Conservation (phyloP, 2,113 vertebrate species). For the Sclerurus mexicanus region DNA sequence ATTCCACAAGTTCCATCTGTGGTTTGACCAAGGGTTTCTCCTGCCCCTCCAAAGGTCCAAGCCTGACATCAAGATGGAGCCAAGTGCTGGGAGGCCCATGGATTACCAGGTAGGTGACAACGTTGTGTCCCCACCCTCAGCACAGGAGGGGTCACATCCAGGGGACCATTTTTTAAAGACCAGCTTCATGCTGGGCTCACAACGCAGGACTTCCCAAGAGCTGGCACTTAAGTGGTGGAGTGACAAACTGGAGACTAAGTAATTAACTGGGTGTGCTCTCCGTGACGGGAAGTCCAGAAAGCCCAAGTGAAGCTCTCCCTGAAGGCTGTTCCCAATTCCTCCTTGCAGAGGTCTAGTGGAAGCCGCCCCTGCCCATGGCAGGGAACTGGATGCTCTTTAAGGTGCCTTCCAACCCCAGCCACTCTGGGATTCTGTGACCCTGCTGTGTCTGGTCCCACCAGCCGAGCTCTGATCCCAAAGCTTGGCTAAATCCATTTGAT, state of each 20-base stretch:
- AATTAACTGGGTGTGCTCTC: rapidly evolving
- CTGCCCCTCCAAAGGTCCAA: conserved; percentile 82
- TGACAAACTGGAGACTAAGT: rapidly evolving
- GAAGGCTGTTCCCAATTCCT: rapidly evolving
- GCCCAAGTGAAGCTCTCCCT: too few species aligned
- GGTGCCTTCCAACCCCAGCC: rapidly evolving
- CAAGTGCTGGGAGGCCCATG: conserved; percentile 88
- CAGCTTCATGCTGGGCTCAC: neutral
- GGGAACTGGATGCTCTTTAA: neutral
- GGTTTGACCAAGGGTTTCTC: neutral
- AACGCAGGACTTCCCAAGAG: neutral
- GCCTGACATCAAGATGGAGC: conserved; percentile 97
- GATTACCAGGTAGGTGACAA: conserved; percentile 89
- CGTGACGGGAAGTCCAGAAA: rapidly evolving
- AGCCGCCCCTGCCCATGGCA: neutral
- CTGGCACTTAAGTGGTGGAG: neutral
- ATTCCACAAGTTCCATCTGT: rapidly evolving
- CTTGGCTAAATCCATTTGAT: neutral
- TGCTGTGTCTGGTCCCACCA: rapidly evolving
- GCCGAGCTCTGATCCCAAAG: neutral
- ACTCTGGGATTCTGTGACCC: too few species aligned
- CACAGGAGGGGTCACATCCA: rapidly evolving
- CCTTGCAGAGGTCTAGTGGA: neutral
- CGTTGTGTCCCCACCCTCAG: rapidly evolving
- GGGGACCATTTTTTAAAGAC: neutral